These are phyloP conservation scores for Campoplex capitator DNA, from an alignment of 2,888 invertebrate species.

Conservation along the genomic window DNA sequence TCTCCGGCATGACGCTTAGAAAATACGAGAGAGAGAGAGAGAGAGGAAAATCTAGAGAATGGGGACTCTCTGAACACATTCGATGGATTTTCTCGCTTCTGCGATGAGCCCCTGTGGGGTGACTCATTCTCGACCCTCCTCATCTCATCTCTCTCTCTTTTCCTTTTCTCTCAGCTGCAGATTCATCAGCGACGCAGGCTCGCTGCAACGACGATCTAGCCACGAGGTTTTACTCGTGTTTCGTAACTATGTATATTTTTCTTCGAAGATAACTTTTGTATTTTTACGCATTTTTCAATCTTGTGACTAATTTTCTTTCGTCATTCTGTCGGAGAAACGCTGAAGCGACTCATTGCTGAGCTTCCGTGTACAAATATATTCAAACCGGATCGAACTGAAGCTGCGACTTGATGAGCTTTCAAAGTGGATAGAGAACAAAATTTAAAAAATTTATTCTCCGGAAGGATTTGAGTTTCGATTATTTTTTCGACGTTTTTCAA, in stretches of 20 bases:
- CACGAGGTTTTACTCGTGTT: constrained; percentile 10
- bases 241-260: neutral
- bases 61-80: constrained; percentile 41
- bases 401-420: no score
- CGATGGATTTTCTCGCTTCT: constrained; percentile 53
- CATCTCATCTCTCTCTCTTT: constrained; percentile 1
- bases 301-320: neutral
- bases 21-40: constrained; percentile 52
- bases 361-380: neutral
- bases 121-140: constrained; percentile 51
- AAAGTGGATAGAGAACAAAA: no score
- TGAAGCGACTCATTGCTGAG: neutral
- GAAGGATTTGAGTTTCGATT: no score
- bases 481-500: neutral
- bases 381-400: no score
- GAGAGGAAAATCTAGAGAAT: constrained; percentile 52
- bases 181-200: constrained; percentile 56
- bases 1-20: constrained; percentile 49
- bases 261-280: neutral
- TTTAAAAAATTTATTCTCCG: no score
- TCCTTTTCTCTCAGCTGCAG: constrained; percentile 44
- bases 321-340: neutral
- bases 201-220: constrained; percentile 35
- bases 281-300: neutral
- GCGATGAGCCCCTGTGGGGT: constrained; percentile 22